Percentiles rank a stretch among this genome's conserved stretches.
Evolutionary conservation across 2,113 vertebrate genomes (phyloP).

Genomic region (Enhydra lutris): DNA sequence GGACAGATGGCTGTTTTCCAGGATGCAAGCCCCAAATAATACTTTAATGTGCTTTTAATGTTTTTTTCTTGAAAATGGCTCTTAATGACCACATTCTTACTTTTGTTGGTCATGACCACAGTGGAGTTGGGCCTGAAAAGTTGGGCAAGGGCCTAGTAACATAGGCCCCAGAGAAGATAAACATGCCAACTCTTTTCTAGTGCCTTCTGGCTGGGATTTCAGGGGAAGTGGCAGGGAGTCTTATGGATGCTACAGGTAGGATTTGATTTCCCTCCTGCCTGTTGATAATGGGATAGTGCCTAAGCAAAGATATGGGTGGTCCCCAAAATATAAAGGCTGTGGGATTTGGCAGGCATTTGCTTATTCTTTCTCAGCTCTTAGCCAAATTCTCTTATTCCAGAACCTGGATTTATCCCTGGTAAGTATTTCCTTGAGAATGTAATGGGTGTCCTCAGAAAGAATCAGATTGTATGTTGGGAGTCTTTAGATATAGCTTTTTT

Average conservation of each 20-base stretch:
- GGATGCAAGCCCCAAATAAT: not conserved
- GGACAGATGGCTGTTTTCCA: not conserved
- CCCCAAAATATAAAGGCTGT: not conserved
- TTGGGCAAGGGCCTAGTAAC: not conserved
- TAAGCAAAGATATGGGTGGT: not conserved
- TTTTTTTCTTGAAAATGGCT: not conserved
- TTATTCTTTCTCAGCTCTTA: not conserved
- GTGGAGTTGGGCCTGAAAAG: not conserved
- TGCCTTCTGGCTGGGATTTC: not conserved
- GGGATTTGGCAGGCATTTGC: not conserved
- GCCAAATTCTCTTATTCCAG: not conserved
- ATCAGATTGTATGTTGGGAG: not conserved
- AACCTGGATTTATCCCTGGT: not conserved
- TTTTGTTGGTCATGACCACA: not conserved
- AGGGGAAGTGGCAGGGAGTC: not conserved
- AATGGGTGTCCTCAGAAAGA: not conserved
- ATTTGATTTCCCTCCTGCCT: not conserved
- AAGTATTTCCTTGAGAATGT: not conserved
- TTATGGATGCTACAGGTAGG: not conserved
- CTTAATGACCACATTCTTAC: rapidly evolving
- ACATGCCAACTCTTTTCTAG: not conserved
- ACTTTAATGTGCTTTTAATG: not conserved
- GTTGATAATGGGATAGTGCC: not conserved
- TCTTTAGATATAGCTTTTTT: not conserved
- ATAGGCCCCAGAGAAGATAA: not conserved